These are phyloP conservation scores for Nibea coibor DNA, from an alignment of 2,113 vertebrate species.

Conservation along the genomic window DNA sequence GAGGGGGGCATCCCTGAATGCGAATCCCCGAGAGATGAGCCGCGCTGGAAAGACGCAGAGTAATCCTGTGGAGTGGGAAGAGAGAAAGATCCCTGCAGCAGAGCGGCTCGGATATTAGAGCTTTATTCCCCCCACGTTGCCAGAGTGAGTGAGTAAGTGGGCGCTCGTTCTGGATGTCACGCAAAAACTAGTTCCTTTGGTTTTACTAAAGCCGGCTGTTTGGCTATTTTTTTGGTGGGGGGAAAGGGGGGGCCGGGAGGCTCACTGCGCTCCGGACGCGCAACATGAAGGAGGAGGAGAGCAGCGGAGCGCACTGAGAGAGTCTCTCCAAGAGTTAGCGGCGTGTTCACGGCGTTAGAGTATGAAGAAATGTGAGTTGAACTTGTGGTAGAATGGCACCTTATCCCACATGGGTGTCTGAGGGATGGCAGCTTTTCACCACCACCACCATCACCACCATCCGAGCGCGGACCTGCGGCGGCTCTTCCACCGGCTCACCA, in stretches of 20 bases:
- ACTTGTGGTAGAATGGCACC: conserved; percentile 77
- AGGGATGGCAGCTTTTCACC: conserved; percentile 83
- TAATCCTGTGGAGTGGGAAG: conserved; percentile 62
- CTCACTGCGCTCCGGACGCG: conserved; percentile 28
- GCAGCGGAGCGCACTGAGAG: conserved; percentile 37
- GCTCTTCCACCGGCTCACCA: conserved; percentile 79
- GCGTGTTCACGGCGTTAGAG: conserved; percentile 13
- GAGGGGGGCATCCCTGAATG: conserved; percentile 6
- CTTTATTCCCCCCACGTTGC: conserved; percentile 39
- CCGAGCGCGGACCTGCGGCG: conserved; percentile 74
- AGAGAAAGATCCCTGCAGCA: conserved; percentile 33
- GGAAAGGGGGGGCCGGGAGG: background rate
- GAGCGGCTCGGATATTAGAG: conserved; percentile 47
- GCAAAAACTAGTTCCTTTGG: conserved; percentile 24
- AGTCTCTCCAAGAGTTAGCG: conserved; percentile 39
- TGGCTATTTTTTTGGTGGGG: background rate
- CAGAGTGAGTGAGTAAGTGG: conserved; percentile 35
- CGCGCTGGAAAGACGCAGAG: conserved; percentile 38
- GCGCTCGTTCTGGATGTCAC: conserved; percentile 26
- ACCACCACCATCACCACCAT: conserved; percentile 53
- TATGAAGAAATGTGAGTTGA: conserved; percentile 62
- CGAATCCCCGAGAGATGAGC: conserved; percentile 41
- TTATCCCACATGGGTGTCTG: conserved; percentile 49
- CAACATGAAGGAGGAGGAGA: conserved; percentile 35
- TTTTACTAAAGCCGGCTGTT: background rate